Conservation (phyloP, 1,140 invertebrate species). For the Bombus polaris region DNA sequence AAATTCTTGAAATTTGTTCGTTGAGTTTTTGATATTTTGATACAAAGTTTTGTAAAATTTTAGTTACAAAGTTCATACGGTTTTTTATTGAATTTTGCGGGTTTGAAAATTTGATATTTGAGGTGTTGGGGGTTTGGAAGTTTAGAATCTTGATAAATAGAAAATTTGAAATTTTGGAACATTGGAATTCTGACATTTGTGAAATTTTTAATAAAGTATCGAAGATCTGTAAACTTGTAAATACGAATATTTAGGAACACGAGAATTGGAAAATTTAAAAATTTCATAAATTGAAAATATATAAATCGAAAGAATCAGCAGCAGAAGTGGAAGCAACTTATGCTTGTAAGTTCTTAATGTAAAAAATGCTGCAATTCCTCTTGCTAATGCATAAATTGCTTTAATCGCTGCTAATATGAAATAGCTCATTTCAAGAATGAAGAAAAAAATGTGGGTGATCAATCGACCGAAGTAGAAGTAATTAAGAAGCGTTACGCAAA, state of each 20-base stretch:
- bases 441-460: not conserved
- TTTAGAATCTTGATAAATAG: not conserved
- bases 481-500: slow-evolving; percentile 2
- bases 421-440: not conserved
- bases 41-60: no score
- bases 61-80: no score
- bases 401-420: not conserved
- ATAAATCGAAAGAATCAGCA: not conserved
- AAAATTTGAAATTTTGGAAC: not conserved
- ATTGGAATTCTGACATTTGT: not conserved
- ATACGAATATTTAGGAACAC: no score
- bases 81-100: no score
- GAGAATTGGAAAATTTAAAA: not conserved
- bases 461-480: not conserved
- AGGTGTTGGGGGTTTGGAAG: not conserved
- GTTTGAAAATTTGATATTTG: not conserved
- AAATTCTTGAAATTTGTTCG: not conserved
- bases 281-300: not conserved
- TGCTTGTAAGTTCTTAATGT: not conserved
- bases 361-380: not conserved
- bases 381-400: no score
- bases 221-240: not conserved
- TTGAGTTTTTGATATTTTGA: no score
- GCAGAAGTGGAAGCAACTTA: no score
- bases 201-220: not conserved